Base-by-base conservation (phyloP, 2,113 vertebrate species). In the Syrrhaptes paradoxus region DNA sequence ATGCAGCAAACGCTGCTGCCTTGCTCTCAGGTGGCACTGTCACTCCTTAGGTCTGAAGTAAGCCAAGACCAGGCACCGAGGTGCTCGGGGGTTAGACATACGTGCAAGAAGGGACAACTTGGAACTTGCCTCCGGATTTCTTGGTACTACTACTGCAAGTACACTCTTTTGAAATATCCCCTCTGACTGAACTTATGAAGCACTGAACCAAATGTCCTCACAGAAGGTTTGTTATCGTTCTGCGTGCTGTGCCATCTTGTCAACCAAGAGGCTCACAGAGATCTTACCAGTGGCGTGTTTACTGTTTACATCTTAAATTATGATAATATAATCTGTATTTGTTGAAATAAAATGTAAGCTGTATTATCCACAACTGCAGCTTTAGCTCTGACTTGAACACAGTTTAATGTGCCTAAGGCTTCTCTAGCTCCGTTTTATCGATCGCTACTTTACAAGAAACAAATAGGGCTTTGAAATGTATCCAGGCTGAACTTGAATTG, bases 221-320 rank as follows among this genome's bases (percentile, higher is more conserved):
- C 17, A 62, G 43, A 76, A 85, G 46, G 70, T 87, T 95, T 74
- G 86, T 84, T 57, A 72, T 57, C 45, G 46, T 73, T 41, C 18
- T 76, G 46, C 63, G 38, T 48, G 81, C 54, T 76, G 66, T 55
- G 43, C 43, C 59, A 46, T 93, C 93, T 94, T 88, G 75, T 66
- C 74, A 95, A 72, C 48, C 15, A 62, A 87, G 71, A 84, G 74
- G 85, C 49, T 93, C 84, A 75, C 65, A 34, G 34, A 93, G 81
- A 96, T 91, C 63, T 90, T 95, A 93, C 83, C 67, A 73, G n/a
- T 4, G 22, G 46, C 54, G 55, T 72, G 68, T 49, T 90, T 89
- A 91, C 57, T 91, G 84, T 80, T 93, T 94, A 94, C 89, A 95
- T 93, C 87, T 83, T 93, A 87, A 96, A 94, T 96, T 87, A 97